phyloP scores from a whole-genome alignment of 2,797 vertebrate genomes.

The Pseudomugil gertrudae region DNA sequence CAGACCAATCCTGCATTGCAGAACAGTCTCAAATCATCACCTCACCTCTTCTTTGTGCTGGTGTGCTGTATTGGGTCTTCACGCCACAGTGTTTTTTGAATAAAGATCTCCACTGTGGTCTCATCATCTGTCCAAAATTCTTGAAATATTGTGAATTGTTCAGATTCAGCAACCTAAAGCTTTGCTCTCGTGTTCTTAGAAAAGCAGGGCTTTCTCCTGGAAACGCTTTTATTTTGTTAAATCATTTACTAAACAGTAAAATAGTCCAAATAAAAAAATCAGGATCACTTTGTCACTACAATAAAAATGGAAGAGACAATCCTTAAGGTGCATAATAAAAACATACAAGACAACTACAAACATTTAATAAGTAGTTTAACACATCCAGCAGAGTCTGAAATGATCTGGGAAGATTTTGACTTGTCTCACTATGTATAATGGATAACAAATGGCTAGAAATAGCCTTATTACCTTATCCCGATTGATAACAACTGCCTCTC shows the following conservation, averaged over 20 bases:
- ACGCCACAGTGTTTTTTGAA: no score
- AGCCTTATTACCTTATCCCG: not conserved
- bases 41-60: no score
- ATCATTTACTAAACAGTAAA: not conserved
- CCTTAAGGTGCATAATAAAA: no score
- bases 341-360: no score
- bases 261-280: not conserved
- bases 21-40: no score
- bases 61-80: no score
- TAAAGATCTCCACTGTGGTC: no score
- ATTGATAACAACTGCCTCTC: not conserved
- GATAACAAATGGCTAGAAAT: not conserved
- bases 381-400: not conserved
- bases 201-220: not conserved
- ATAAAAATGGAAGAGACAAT: no score
- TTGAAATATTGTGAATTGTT: not conserved
- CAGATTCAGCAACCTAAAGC: not conserved
- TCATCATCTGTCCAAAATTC: no score
- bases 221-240: not conserved
- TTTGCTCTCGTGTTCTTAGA: not conserved
- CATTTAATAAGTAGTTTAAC: no score
- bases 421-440: no score
- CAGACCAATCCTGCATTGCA: not conserved
- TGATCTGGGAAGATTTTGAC: not conserved
- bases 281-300: no score